phyloP scores from a whole-genome alignment of 2,888 invertebrate species.

The Chelonus formosanus region DNA sequence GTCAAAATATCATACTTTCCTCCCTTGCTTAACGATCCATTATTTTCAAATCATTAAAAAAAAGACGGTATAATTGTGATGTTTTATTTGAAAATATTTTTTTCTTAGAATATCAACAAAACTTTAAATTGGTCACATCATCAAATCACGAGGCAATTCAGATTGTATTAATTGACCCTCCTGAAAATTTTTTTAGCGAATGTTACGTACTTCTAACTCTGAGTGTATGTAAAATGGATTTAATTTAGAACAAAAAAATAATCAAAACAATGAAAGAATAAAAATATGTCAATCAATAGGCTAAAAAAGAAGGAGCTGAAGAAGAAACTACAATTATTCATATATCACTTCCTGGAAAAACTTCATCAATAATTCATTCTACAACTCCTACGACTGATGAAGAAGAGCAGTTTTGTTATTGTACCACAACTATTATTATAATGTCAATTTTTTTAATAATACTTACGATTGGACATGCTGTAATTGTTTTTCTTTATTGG shows the following conservation, averaged over 20 bases:
- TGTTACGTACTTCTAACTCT: conserved; percentile 35
- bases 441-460: conserved; percentile 27
- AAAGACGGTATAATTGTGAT: too few species aligned
- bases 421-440: conserved; percentile 2
- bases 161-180: conserved; percentile 33
- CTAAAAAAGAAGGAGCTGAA: conserved; percentile 27
- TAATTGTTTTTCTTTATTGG: not conserved
- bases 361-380: conserved; percentile 25
- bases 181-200: conserved; percentile 35
- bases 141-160: conserved; percentile 25
- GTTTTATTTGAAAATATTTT: too few species aligned
- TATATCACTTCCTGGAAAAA: conserved; percentile 38
- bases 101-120: conserved; percentile 15
- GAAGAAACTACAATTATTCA: conserved; percentile 36
- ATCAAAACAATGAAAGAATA: not conserved
- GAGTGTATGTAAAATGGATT: conserved; percentile 31
- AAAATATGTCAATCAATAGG: conserved; percentile 31
- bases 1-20: not conserved
- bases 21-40: not conserved
- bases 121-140: conserved; percentile 18
- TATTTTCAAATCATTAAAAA: not conserved
- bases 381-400: conserved; percentile 21
- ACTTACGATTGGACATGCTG: conserved; percentile 20
- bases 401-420: conserved; percentile 1
- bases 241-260: not conserved